Conservation (phyloP, 2,797 vertebrate genomes). For the Gobionotothen gibberifrons region DNA sequence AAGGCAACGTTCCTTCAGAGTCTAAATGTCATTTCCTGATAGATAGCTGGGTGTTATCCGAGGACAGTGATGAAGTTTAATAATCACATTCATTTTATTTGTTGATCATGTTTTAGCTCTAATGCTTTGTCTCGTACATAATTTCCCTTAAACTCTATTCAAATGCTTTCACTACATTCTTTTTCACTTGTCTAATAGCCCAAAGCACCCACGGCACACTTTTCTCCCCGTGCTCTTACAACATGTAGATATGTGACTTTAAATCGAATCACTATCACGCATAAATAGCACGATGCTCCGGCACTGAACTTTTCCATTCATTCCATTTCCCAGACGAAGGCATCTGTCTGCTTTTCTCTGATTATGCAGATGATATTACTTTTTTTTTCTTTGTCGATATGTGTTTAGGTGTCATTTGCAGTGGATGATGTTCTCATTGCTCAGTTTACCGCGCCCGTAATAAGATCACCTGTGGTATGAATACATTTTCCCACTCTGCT, state of each 20-base stretch:
- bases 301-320: constrained; percentile 72
- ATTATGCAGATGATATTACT: constrained; percentile 80
- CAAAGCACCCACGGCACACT: constrained; percentile 17
- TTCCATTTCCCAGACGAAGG: constrained; percentile 68
- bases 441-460: constrained; percentile 80
- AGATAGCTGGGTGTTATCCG: constrained; percentile 8
- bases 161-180: constrained; percentile 17
- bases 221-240: constrained; percentile 57
- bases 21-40: constrained; percentile 6
- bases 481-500: constrained; percentile 82
- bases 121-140: constrained; percentile 1
- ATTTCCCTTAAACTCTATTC: constrained; percentile 32
- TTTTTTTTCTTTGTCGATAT: constrained; percentile 70
- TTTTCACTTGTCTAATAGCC: constrained; percentile 60
- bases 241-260: constrained; percentile 65
- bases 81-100: constrained; percentile 26
- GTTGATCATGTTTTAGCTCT: constrained; percentile 20
- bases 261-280: constrained; percentile 63
- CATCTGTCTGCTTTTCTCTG: constrained; percentile 62
- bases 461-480: constrained; percentile 84
- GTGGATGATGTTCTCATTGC: constrained; percentile 80
- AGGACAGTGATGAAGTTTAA: constrained; percentile 5
- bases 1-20: not conserved
- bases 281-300: constrained; percentile 65
- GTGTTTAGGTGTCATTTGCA: constrained; percentile 77